Evolutionary conservation across 2,888 invertebrate genomes (phyloP).

Genomic region (Orchesella flavescens): DNA sequence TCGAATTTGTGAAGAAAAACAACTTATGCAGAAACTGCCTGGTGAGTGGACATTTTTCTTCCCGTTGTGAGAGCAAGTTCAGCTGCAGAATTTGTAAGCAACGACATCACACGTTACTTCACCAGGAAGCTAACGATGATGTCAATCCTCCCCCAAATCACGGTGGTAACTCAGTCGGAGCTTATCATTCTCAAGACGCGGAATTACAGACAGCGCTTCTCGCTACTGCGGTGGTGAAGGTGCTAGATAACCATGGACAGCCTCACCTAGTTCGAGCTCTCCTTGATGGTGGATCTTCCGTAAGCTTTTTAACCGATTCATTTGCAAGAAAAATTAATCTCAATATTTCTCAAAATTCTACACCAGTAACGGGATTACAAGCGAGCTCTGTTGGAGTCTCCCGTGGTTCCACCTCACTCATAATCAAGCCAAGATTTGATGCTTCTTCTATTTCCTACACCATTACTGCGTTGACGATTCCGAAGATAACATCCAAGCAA

Average conservation of each 20-base stretch:
- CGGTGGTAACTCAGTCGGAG: no score
- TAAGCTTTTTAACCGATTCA: conserved; percentile 37
- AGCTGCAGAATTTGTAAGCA: conserved; percentile 18
- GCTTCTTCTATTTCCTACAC: neutral
- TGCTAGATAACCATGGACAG: conserved; percentile 14
- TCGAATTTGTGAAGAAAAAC: neutral
- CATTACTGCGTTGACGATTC: conserved; percentile 30
- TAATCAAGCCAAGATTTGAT: conserved; percentile 18
- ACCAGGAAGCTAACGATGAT: no score
- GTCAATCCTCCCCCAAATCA: no score
- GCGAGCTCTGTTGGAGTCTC: neutral
- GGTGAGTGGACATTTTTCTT: neutral
- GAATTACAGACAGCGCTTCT: conserved; percentile 10
- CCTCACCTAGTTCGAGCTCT: conserved; percentile 23
- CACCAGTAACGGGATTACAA: conserved; percentile 25
- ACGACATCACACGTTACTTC: conserved; percentile 31
- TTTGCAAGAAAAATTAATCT: neutral
- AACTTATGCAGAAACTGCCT: conserved; percentile 22
- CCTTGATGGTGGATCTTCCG: conserved; percentile 42
- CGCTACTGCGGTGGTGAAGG: conserved; percentile 36
- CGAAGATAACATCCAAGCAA: conserved; percentile 15
- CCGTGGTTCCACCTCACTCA: neutral
- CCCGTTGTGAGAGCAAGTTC: neutral
- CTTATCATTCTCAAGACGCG: no score
- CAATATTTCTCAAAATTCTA: conserved; percentile 13